Percentiles rank a stretch among this genome's conserved stretches.
phyloP scores from a whole-genome alignment of 2,797 vertebrate genomes.

The Lates japonicus region DNA sequence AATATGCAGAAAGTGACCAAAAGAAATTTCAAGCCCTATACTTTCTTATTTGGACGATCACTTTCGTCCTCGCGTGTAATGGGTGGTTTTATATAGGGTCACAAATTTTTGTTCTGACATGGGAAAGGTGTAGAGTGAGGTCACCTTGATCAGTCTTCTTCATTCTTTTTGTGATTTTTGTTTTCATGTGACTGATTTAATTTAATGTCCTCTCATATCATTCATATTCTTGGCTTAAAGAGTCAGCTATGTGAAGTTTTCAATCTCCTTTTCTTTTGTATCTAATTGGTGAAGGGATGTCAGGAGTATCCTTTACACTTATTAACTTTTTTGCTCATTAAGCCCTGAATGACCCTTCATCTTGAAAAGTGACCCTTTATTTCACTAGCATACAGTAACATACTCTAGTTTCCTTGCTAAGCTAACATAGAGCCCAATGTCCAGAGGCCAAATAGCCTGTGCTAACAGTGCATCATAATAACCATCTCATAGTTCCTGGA shows the following conservation, averaged over 20 bases:
- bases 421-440: conserved; percentile 64
- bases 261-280: conserved; percentile 1
- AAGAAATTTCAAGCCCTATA: neutral
- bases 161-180: neutral
- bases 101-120: neutral
- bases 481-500: conserved; percentile 58
- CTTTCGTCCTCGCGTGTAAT: neutral
- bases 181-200: neutral
- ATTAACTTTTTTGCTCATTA: conserved; percentile 42
- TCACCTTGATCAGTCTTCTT: neutral
- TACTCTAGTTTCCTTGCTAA: conserved; percentile 51
- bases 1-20: neutral
- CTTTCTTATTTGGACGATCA: neutral
- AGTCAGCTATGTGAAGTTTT: neutral
- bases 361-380: conserved; percentile 51
- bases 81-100: neutral
- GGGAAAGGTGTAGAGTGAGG: neutral
- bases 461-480: conserved; percentile 80
- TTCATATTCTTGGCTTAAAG: neutral
- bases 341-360: conserved; percentile 44
- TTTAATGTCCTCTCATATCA: neutral
- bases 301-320: conserved; percentile 24
- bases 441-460: conserved; percentile 69
- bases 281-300: conserved; percentile 26
- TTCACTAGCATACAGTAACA: conserved; percentile 42